Evolutionary conservation across 2,797 vertebrate species (phyloP).

Genomic region (Champsocephalus gunnari): DNA sequence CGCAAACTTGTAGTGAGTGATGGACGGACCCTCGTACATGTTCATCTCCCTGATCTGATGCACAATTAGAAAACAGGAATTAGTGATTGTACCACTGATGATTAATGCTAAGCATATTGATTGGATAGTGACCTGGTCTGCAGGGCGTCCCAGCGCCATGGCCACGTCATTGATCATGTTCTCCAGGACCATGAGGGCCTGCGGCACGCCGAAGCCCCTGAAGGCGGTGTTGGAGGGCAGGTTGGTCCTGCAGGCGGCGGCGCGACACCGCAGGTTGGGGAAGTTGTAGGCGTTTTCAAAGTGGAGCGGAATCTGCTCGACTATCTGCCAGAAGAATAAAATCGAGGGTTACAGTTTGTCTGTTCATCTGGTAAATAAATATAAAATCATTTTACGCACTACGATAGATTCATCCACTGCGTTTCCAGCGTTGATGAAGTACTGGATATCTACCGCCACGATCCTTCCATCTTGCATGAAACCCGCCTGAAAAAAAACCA

Average conservation of each 20-base stretch:
- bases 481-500: slow-evolving; percentile 44
- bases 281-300: slow-evolving; percentile 83
- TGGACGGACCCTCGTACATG: slow-evolving; percentile 86
- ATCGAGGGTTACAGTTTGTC: fast-evolving
- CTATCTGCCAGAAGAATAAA: slow-evolving; percentile 68
- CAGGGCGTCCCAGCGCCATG: slow-evolving; percentile 60
- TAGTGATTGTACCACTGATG: too few species aligned
- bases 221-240: slow-evolving; percentile 85
- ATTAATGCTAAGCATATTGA: not conserved
- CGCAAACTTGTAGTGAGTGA: slow-evolving; percentile 87
- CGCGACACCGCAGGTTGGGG: slow-evolving; percentile 74
- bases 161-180: slow-evolving; percentile 83
- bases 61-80: not conserved
- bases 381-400: slow-evolving; percentile 71
- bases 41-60: slow-evolving; percentile 90
- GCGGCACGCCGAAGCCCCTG: slow-evolving; percentile 85
- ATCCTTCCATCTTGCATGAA: slow-evolving; percentile 88
- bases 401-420: slow-evolving; percentile 84
- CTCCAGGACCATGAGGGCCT: slow-evolving; percentile 77
- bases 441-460: slow-evolving; percentile 85
- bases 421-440: slow-evolving; percentile 88
- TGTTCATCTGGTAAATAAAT: not conserved
- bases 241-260: slow-evolving; percentile 78
- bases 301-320: slow-evolving; percentile 80
- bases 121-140: slow-evolving; percentile 71